Percentiles rank a stretch among this genome's conserved stretches.
phyloP scores from a whole-genome alignment of 2,888 invertebrate genomes.

The Ochropleura plecta region DNA sequence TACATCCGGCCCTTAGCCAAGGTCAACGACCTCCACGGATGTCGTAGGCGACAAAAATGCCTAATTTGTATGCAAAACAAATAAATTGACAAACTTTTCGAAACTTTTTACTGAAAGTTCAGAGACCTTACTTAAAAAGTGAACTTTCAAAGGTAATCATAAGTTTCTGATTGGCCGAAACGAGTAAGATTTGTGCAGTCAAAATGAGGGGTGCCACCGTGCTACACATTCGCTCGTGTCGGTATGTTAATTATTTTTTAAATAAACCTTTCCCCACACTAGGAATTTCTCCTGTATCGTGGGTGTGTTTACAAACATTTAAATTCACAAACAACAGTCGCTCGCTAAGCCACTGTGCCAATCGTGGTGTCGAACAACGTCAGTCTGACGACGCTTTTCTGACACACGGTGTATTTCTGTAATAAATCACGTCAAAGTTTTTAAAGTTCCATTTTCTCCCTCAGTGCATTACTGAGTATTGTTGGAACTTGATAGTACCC shows the following conservation, averaged over 20 bases:
- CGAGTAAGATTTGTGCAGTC: conserved; percentile 4
- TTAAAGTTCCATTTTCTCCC: conserved; percentile 2
- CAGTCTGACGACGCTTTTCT: not conserved
- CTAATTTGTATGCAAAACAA: conserved; percentile 58
- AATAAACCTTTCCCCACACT: too few species aligned
- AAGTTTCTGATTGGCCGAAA: conserved; percentile 47
- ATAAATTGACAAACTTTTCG: conserved; percentile 48
- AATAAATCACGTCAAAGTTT: conserved; percentile 13
- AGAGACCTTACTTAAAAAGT: conserved; percentile 24
- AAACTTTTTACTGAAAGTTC: conserved; percentile 36
- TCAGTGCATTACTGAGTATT: conserved; percentile 2
- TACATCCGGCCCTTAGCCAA: conserved; percentile 17
- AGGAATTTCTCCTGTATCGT: too few species aligned
- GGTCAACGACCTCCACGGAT: conserved; percentile 34
- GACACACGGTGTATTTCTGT: not conserved
- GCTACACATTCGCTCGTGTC: not conserved
- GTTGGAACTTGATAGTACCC: not conserved
- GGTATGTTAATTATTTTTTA: not conserved
- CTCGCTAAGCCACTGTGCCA: not conserved
- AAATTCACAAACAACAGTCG: too few species aligned
- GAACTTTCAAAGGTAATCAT: conserved; percentile 42
- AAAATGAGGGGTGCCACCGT: not conserved
- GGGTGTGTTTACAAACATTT: too few species aligned
- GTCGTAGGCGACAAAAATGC: conserved; percentile 31
- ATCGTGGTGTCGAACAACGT: too few species aligned